Conservation (phyloP, 2,797 vertebrate genomes). For the Setipinna tenuifilis region DNA sequence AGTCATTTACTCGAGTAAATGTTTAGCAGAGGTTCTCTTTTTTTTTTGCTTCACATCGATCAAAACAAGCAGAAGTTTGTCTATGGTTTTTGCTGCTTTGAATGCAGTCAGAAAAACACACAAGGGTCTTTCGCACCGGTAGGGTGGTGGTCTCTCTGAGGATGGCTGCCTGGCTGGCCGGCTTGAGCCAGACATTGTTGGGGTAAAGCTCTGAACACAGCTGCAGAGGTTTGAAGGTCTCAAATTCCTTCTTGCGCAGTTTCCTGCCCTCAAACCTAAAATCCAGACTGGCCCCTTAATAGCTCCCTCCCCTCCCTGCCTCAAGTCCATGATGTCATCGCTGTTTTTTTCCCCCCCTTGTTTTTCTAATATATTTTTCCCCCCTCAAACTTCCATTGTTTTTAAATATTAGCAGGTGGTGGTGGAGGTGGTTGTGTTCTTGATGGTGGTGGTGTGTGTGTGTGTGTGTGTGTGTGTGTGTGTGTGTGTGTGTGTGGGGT, state of each 20-base stretch:
- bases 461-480: too few relatives aligned
- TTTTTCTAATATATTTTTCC: constrained; percentile 43
- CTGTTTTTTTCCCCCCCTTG: constrained; percentile 42
- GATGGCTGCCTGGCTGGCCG: constrained; percentile 35
- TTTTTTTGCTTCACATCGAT: neutral
- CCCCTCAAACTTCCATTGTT: constrained; percentile 61
- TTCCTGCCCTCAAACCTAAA: constrained; percentile 69
- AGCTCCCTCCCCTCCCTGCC: constrained; percentile 65
- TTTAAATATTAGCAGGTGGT: constrained; percentile 75
- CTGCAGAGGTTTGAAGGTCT: constrained; percentile 76
- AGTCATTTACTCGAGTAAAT: constrained; percentile 2
- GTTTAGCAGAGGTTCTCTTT: neutral
- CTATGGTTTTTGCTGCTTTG: constrained; percentile 23
- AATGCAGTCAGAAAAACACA: constrained; percentile 36
- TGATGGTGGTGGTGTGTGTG: neutral
- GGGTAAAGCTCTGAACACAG: constrained; percentile 69
- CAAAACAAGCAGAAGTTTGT: neutral
- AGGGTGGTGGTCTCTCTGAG: constrained; percentile 15
- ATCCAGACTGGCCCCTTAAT: constrained; percentile 66
- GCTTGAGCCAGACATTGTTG: constrained; percentile 63
- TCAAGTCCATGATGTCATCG: constrained; percentile 78
- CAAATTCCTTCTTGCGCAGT: constrained; percentile 74
- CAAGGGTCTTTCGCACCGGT: constrained; percentile 4
- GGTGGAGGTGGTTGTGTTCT: constrained; percentile 37
- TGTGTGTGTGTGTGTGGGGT: too few relatives aligned